phyloP scores from a whole-genome alignment of 2,113 vertebrate species.

The Burhinus bistriatus region DNA sequence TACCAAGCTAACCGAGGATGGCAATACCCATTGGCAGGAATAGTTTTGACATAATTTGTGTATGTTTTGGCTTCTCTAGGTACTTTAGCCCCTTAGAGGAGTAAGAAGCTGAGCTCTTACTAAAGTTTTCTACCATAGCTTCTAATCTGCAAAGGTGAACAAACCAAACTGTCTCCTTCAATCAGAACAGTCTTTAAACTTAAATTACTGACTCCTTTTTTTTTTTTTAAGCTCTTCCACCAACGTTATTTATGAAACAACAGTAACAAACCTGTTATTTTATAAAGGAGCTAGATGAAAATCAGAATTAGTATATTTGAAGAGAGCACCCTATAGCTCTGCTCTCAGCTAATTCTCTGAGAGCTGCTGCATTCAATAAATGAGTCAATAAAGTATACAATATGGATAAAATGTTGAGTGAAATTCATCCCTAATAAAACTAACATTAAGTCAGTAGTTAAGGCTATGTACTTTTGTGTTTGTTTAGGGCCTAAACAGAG shows the following conservation, averaged over 20 bases:
- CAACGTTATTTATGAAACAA: not conserved
- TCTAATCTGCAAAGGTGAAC: not conserved
- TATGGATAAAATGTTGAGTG: not conserved
- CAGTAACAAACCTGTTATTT: not conserved
- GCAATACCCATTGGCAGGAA: not conserved
- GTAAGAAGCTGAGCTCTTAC: not conserved
- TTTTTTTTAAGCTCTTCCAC: not conserved
- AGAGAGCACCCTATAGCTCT: not conserved
- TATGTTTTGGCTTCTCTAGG: not conserved
- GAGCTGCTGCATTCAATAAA: not conserved
- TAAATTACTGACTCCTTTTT: not conserved
- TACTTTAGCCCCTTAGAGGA: not conserved
- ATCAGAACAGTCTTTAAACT: not conserved
- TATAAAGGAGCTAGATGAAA: not conserved
- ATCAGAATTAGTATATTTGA: not conserved
- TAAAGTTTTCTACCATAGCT: not conserved
- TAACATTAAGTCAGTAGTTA: not conserved
- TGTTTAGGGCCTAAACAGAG: not conserved
- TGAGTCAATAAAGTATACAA: not conserved
- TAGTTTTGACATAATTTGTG: not conserved
- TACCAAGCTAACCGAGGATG: not conserved
- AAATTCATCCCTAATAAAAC: not conserved
- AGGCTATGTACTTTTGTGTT: not conserved
- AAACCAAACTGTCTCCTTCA: not conserved
- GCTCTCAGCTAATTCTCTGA: not conserved